These are phyloP conservation scores for Epinephelus cyanopodus DNA, from an alignment of 2,113 vertebrate species.

Conservation along the genomic window DNA sequence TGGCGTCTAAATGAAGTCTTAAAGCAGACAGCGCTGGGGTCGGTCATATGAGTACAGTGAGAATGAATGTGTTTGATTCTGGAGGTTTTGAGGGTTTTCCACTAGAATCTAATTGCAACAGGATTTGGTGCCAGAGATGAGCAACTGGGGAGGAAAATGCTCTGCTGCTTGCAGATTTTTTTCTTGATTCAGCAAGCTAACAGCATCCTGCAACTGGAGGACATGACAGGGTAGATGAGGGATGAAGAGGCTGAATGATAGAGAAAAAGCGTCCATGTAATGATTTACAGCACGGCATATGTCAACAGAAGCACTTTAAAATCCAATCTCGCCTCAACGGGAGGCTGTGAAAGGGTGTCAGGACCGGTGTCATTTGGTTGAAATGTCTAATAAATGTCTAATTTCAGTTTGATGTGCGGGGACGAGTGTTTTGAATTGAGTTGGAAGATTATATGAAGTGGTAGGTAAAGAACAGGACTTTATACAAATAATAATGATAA, in stretches of 20 bases:
- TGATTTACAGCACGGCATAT: constrained; percentile 35
- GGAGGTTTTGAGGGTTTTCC: constrained; percentile 34
- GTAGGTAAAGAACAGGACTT: neutral
- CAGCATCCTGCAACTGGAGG: constrained; percentile 36
- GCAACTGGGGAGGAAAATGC: constrained; percentile 49
- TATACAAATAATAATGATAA: neutral
- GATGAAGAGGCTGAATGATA: constrained; percentile 34
- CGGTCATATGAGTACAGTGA: constrained; percentile 10
- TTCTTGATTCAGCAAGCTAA: constrained; percentile 60
- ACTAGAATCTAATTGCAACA: constrained; percentile 35
- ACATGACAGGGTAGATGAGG: constrained; percentile 41
- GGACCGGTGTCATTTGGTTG: neutral
- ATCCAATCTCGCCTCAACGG: constrained; percentile 5
- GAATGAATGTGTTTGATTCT: constrained; percentile 44
- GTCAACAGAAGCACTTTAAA: constrained; percentile 29
- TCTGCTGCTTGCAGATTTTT: constrained; percentile 58
- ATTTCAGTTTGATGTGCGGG: neutral
- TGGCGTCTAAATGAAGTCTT: neutral
- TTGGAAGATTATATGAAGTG: neutral
- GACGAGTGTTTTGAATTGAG: neutral
- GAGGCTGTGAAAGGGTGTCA: constrained; percentile 5
- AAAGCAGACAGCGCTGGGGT: constrained; percentile 2
- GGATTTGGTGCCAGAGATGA: constrained; percentile 47
- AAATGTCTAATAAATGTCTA: constrained; percentile 9
- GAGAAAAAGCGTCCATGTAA: neutral